phyloP scores from a whole-genome alignment of 2,113 vertebrate genomes.

The Cyphomyrus discorhynchus region DNA sequence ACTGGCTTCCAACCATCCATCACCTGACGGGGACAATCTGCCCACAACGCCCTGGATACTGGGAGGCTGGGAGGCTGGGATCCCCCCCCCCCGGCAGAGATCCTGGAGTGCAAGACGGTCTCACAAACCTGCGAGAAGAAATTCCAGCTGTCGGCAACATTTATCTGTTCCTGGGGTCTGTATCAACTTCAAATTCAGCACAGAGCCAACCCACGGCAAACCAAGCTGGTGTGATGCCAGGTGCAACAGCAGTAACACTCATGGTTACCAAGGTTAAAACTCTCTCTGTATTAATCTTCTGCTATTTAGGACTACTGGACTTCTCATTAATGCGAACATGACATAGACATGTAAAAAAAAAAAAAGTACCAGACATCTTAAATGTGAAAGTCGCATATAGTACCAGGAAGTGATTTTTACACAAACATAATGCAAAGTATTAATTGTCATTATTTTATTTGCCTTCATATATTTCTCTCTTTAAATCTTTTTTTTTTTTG shows the following conservation, averaged over 20 bases:
- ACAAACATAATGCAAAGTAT: slow-evolving; percentile 37
- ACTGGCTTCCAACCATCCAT: neutral
- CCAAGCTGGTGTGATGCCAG: neutral
- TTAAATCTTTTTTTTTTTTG: slow-evolving; percentile 35
- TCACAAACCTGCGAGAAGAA: slow-evolving; percentile 24
- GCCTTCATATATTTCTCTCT: slow-evolving; percentile 52
- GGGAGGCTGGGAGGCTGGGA: neutral
- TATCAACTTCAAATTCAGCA: neutral
- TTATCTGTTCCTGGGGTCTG: neutral
- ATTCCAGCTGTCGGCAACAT: slow-evolving; percentile 16
- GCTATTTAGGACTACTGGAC: neutral
- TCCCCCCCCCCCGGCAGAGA: neutral
- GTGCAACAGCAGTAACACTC: neutral
- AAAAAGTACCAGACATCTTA: neutral
- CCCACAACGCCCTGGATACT: neutral
- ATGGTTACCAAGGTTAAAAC: neutral
- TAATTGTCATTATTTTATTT: slow-evolving; percentile 61
- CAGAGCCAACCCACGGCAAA: neutral
- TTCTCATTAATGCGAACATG: neutral
- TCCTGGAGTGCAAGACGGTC: neutral
- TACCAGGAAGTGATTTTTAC: neutral
- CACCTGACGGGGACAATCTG: neutral
- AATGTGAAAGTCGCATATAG: neutral
- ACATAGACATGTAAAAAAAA: neutral
- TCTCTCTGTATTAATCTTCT: neutral